Conservation (phyloP, 2,888 invertebrate genomes). For the Tipula unca region DNA sequence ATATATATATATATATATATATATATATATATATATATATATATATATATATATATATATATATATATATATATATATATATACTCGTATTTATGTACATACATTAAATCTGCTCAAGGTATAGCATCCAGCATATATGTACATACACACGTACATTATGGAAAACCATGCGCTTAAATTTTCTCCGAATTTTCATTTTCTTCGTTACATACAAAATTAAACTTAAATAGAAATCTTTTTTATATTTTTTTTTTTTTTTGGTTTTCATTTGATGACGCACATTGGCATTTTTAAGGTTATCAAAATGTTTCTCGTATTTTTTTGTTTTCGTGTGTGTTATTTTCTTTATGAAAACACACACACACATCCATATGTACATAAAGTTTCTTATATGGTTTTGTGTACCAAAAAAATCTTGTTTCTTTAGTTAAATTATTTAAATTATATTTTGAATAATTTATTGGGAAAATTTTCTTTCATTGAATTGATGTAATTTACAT, state of each 20-base stretch:
- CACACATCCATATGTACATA: background rate
- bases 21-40: no score
- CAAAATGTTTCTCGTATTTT: background rate
- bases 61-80: no score
- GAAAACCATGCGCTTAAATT: background rate
- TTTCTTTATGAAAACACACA: background rate
- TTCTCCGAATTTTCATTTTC: background rate
- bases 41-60: no score
- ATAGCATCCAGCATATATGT: background rate
- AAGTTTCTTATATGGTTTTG: background rate
- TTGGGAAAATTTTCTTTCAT: background rate
- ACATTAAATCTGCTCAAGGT: background rate
- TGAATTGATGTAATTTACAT: constrained; percentile 8
- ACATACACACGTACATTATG: background rate
- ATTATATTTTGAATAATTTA: background rate
- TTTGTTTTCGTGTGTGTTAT: background rate
- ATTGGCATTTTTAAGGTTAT: background rate
- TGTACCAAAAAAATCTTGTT: background rate
- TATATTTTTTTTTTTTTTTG: background rate
- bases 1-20: no score
- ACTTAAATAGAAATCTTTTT: background rate
- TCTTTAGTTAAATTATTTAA: background rate
- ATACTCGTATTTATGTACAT: background rate
- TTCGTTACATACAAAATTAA: background rate
- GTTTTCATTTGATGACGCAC: constrained; percentile 3